Evolutionary conservation across 2,113 vertebrate species (phyloP), one percentile per base, ranked within the genome.

Genomic region (Hystrix brachyura): DNA sequence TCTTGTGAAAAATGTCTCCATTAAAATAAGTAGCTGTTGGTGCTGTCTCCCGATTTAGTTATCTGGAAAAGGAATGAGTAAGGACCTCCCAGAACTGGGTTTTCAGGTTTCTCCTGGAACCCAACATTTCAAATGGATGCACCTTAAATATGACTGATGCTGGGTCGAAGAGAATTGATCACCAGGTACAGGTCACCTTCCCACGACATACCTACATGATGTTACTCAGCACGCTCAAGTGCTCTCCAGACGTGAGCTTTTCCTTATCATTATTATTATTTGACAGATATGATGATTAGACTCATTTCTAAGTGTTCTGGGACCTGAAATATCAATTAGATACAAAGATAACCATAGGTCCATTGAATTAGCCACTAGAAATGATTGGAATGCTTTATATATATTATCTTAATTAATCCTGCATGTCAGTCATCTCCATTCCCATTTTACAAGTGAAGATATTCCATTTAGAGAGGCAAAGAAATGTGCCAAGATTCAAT

Each of bases 11-110:
- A 85, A 71, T 86, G 51, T 76, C 62, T 12, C 69, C 60, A 81
- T 83, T 96, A 97, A 97, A 98, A 94, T 65, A 84, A 97, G 90
- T 92, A 91, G 85, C 95, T 98, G 97, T 95, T 96, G 94, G 93
- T 69, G 83, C 86, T 78, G 78, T 90, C 87, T 98, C 91, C 72
- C 83, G 71, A 76, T 43, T 94, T 89, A 96, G 32, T 80, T 83
- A 81, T 92, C 97, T 76, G 97, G 95, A 93, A 79, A 96, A 95
- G 59, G 78, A 96, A 96, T 62, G 93, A 95, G 62, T 55, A 81
- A 96, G 84, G 7, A 65, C 69, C 59, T 97, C 87, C 96, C 83
- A 85, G 81, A 96, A 86, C 34, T 43, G 84, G 1, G 78, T 95
- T 97, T 72, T 97, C 90, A 96, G 90, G 92, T 97, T 96, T 96